Conservation (phyloP, 2,888 invertebrate genomes). For the Cactoblastis cactorum region DNA sequence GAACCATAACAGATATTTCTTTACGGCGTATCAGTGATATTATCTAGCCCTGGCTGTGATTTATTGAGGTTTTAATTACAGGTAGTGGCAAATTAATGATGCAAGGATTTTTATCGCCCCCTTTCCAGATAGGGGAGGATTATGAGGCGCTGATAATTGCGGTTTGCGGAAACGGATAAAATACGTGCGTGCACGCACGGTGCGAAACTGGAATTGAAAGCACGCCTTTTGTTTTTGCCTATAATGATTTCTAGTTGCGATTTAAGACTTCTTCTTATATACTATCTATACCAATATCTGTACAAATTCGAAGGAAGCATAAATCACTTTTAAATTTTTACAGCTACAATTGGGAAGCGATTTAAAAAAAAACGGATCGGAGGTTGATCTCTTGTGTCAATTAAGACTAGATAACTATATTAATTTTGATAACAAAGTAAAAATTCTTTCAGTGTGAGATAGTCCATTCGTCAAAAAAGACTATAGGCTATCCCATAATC, state of each 20-base stretch:
- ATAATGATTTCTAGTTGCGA: neutral
- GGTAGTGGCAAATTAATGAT: slow-evolving; percentile 57
- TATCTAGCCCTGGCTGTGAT: slow-evolving; percentile 48
- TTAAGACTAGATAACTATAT: no score
- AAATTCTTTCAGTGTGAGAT: no score
- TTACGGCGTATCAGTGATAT: slow-evolving; percentile 30
- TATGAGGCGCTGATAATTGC: slow-evolving; percentile 71
- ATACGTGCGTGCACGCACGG: slow-evolving; percentile 72
- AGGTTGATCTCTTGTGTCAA: no score
- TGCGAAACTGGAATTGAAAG: slow-evolving; percentile 20
- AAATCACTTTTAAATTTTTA: no score
- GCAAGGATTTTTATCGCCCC: slow-evolving; percentile 48
- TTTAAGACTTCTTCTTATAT: neutral
- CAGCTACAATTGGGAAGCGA: no score
- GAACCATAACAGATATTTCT: neutral
- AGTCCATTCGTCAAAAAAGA: no score
- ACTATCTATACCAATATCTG: neutral
- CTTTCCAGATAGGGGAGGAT: slow-evolving; percentile 32
- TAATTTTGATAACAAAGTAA: no score
- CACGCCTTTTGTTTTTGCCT: neutral
- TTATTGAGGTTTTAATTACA: slow-evolving; percentile 71
- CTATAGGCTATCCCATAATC: no score
- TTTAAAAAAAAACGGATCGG: no score
- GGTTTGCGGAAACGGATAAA: slow-evolving; percentile 67
- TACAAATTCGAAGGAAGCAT: no score